phyloP scores from a whole-genome alignment of 2,888 invertebrate species.

The Hypsopygia costalis region DNA sequence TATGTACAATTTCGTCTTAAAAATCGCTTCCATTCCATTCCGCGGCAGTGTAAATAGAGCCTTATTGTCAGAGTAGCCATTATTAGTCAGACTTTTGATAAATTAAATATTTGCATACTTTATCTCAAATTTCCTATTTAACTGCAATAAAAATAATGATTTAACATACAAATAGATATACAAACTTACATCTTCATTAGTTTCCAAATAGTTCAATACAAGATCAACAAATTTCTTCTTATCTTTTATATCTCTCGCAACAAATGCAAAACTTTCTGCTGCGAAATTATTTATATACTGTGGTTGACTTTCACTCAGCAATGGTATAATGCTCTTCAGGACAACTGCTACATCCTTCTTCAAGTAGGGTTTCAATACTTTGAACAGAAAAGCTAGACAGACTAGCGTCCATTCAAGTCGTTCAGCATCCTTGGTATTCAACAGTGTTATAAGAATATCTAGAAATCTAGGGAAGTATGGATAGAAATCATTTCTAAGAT shows the following conservation, averaged over 20 bases:
- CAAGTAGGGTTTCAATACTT: constrained; percentile 91
- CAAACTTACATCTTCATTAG: constrained; percentile 84
- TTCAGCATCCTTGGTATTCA: constrained; percentile 89
- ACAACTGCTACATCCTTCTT: constrained; percentile 89
- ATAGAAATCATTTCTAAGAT: constrained; percentile 94
- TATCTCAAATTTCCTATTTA: too few relatives aligned
- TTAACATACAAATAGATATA: not conserved
- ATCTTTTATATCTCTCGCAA: constrained; percentile 93
- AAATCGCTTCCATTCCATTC: too few relatives aligned
- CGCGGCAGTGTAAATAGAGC: too few relatives aligned
- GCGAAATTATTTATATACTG: constrained; percentile 95
- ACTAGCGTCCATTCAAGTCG: constrained; percentile 92
- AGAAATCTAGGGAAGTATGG: constrained; percentile 90
- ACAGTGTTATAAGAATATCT: constrained; percentile 84
- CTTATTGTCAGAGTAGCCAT: too few relatives aligned
- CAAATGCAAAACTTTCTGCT: constrained; percentile 97
- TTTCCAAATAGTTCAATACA: constrained; percentile 83
- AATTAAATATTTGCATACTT: too few relatives aligned
- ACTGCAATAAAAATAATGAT: not conserved
- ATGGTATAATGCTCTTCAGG: constrained; percentile 85
- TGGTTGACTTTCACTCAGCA: constrained; percentile 88
- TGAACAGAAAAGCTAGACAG: constrained; percentile 94
- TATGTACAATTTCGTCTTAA: too few relatives aligned
- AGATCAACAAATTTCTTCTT: constrained; percentile 86
- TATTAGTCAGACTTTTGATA: too few relatives aligned